Conservation (phyloP, 2,797 vertebrate genomes). For the Hapalemur alaotrensis region DNA sequence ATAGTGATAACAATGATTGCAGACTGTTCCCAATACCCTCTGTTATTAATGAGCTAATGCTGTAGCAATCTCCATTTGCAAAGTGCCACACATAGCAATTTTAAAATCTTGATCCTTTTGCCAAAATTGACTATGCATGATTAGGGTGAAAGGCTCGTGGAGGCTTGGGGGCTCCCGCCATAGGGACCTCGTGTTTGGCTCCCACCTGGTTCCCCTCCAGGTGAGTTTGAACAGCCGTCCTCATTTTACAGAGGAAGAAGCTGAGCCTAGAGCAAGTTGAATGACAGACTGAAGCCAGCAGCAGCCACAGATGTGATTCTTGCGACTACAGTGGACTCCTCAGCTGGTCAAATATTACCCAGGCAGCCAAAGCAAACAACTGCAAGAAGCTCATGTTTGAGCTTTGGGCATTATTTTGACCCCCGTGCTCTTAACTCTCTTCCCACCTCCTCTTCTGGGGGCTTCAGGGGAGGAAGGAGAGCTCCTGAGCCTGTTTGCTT, state of each 20-base stretch:
- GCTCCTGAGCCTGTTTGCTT: constrained; percentile 53
- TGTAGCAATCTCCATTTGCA: constrained; percentile 13
- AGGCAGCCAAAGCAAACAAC: background rate
- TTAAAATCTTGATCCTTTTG: constrained; percentile 43
- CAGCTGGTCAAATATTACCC: constrained; percentile 9
- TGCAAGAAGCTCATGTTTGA: accelerated
- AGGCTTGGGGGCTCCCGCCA: background rate
- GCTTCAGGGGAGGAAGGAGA: background rate
- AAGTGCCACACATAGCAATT: constrained; percentile 52
- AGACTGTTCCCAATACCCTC: background rate
- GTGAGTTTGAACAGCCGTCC: background rate
- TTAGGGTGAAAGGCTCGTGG: background rate
- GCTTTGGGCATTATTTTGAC: background rate
- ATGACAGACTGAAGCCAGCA: background rate
- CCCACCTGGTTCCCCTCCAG: background rate
- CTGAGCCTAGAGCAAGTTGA: background rate
- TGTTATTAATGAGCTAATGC: constrained; percentile 58
- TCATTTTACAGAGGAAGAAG: background rate
- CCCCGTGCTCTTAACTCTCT: background rate
- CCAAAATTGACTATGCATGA: background rate
- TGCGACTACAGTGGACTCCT: background rate
- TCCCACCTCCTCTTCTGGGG: background rate
- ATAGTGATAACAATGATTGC: constrained; percentile 43
- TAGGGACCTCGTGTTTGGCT: background rate
- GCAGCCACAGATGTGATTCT: background rate